Percentiles rank a stretch among this genome's conserved stretches.
These are phyloP conservation scores for Drosophila kurseongensis DNA, from an alignment of 1,140 invertebrate species.

Conservation along the genomic window DNA sequence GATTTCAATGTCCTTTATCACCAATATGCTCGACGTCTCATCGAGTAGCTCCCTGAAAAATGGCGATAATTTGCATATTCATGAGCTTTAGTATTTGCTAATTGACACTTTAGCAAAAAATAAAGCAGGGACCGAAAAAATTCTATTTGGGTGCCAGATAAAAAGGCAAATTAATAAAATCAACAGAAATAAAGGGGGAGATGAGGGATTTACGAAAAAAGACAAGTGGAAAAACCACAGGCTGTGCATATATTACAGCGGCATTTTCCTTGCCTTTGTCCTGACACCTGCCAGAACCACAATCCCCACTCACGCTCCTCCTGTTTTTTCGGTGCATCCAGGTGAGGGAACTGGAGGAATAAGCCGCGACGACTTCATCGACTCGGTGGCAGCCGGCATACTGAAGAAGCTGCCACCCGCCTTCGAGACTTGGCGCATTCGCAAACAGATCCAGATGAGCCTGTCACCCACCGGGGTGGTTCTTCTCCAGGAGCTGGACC, in stretches of 20 bases:
- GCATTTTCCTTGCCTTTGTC: constrained; percentile 38
- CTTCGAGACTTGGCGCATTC: constrained; percentile 92
- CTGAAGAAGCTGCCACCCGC: constrained; percentile 89
- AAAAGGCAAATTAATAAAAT: constrained; percentile 70
- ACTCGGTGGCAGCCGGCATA: constrained; percentile 91
- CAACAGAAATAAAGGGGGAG: constrained; percentile 28
- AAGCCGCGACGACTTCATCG: constrained; percentile 92
- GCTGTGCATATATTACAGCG: constrained; percentile 60
- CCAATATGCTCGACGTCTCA: constrained; percentile 17
- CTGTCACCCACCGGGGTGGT: constrained; percentile 94
- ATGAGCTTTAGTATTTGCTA: constrained; percentile 81
- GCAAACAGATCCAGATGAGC: constrained; percentile 90
- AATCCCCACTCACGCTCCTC: constrained; percentile 37
- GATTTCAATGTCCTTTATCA: too few species aligned
- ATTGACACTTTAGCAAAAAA: constrained; percentile 73
- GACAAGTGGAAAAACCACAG: constrained; percentile 48
- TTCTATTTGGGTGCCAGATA: constrained; percentile 45
- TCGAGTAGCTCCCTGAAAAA: constrained; percentile 35
- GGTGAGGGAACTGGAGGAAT: constrained; percentile 86
- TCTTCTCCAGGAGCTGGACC: constrained; percentile 94
- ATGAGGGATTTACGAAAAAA: constrained; percentile 18
- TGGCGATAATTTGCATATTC: constrained; percentile 71
- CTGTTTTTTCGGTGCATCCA: constrained; percentile 19
- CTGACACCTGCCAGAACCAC: constrained; percentile 11
- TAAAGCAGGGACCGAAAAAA: constrained; percentile 40